Evolutionary conservation across 2,113 vertebrate species (phyloP), one percentile per base, ranked within the genome.

Genomic region (Lycaon pictus): DNA sequence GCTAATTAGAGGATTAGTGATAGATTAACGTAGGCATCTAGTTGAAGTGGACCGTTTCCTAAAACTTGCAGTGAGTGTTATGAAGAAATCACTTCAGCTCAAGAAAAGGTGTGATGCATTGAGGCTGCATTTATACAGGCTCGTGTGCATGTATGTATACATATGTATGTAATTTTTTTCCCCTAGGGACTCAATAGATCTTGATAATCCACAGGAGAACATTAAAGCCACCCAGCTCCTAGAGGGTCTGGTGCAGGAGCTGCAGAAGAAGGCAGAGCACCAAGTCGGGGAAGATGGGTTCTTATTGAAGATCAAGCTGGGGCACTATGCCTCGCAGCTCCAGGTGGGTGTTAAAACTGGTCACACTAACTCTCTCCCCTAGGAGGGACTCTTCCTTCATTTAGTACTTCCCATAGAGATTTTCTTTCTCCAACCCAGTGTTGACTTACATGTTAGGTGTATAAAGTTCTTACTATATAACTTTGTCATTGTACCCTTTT

Each of bases 211-310:
- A 56, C 99, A 99, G 98, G 99, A 99, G 98, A 99, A 99, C 88
- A 99, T 99, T 98, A 99, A 99, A 98, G 99, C 99, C 2, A 98
- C 99, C 35, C 99, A 99, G 92, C 99, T 99, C 97, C 98, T 99
- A 98, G 99, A 99, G 96, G 99, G 99, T 95, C 99, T 99, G 97
- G 99, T 99, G 97, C 99, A 99, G 96, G 99, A 99, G 98, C 98
- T 99, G 97, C 99, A 99, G 99, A 99, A 99, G 98, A 99, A 99
- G 98, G 99, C 99, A 0, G 99, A 99, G 81, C 99, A 99, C 98
- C 99, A 99, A 97, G 99, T 99, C 95, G 99, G 99, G 23, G 99
- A 99, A 97, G 99, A 99, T 0, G 99, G 99, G 97, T 99, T 99
- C 97, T 98, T 99, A 90, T 99, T 99, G 98, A 99, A 99, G 99